Evolutionary conservation across 1,140 invertebrate genomes (phyloP).

Genomic region (Bombus affinis): DNA sequence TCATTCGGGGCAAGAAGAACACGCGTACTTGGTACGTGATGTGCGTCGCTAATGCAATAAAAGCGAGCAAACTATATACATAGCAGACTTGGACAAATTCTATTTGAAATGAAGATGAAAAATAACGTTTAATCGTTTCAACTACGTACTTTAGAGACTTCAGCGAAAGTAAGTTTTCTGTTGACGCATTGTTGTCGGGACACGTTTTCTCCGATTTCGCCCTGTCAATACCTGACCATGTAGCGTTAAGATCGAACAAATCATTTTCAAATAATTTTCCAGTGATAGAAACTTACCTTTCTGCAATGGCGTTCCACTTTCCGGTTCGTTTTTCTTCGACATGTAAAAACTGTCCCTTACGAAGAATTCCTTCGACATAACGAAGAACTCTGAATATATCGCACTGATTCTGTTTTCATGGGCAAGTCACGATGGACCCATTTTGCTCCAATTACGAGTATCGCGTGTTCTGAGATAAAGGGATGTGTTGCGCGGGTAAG

Average conservation of each 20-base stretch:
- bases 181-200: too few species aligned
- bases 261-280: too few species aligned
- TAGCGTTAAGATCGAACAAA: too few species aligned
- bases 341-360: not conserved
- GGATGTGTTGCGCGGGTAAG: constrained; percentile 59
- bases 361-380: too few species aligned
- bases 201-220: too few species aligned
- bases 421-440: too few species aligned
- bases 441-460: not conserved
- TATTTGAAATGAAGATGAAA: too few species aligned
- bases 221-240: too few species aligned
- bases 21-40: not conserved
- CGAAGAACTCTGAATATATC: not conserved
- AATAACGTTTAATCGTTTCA: not conserved
- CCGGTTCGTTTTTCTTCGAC: not conserved
- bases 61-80: not conserved
- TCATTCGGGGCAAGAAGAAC: not conserved
- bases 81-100: too few species aligned
- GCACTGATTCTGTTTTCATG: not conserved
- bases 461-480: not conserved
- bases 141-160: not conserved
- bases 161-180: too few species aligned
- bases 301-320: not conserved
- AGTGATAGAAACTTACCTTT: too few species aligned
- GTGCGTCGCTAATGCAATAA: not conserved